These are phyloP conservation scores for Axea sp. DNA, from an alignment of 2,888 invertebrate species.

Conservation along the genomic window DNA sequence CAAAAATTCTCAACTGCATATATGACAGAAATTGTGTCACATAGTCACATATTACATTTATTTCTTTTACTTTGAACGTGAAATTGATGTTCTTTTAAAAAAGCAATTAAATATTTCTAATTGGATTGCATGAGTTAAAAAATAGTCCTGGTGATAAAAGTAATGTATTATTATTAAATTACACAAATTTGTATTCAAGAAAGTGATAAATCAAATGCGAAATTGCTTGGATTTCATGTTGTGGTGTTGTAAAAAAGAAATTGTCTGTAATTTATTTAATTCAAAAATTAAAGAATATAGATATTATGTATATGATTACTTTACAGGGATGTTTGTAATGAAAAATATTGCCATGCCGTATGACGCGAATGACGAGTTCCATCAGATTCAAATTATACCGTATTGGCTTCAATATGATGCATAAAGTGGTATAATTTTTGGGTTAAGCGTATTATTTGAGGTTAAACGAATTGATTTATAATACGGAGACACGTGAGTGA, in stretches of 20 bases:
- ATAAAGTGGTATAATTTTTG: conserved; percentile 36
- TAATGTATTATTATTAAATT: conserved; percentile 4
- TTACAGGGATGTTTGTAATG: no score
- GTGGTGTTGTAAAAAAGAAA: conserved; percentile 5
- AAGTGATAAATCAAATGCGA: conserved; percentile 10
- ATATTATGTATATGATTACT: no score
- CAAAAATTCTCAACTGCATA: not conserved
- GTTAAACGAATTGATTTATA: conserved; percentile 41
- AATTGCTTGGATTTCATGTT: conserved; percentile 2
- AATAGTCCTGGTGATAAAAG: not conserved
- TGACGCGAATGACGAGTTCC: conserved; percentile 8
- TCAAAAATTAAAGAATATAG: no score
- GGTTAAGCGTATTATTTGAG: conserved; percentile 43
- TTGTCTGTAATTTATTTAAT: not conserved
- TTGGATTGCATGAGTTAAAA: conserved; percentile 14
- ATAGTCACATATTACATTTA: conserved; percentile 1
- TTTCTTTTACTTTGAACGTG: not conserved
- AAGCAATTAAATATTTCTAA: not conserved
- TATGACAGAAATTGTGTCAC: conserved; percentile 2
- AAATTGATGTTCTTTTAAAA: not conserved
- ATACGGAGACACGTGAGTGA: conserved; percentile 32
- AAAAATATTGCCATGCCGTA: not conserved
- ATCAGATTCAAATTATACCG: conserved; percentile 1
- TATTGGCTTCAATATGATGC: conserved; percentile 17
- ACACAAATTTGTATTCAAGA: not conserved